Evolutionary conservation across 2,797 vertebrate genomes (phyloP), one percentile per base, ranked within the genome.

Genomic region (Melanotaenia boesemani): DNA sequence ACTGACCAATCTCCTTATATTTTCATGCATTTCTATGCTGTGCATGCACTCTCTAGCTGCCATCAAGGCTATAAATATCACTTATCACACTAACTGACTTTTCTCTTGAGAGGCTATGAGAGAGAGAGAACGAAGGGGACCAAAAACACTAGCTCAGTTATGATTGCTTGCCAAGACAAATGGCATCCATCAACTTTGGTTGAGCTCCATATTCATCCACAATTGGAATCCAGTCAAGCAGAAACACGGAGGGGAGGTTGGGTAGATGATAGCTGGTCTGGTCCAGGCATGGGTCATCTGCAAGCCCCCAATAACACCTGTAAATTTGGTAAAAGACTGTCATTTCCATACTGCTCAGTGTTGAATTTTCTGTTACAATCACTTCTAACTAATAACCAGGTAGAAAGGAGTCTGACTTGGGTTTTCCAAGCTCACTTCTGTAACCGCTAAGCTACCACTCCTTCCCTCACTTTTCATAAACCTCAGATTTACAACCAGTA

Each of bases 41-140:
- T 71, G 67, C 84, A 81, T 81, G 85, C 24, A 36, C 83, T 84
- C 77, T 68, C 74, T 83, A 77, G 76, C 85, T 81, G 77, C 82
- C 85, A 80, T 83, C 79, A 48, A 16, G 58, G 87, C 92, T 93
- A 94, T 93, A 92, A 93, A 93, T 92, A 92, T 90, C 90, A 92
- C 86, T 92, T 93, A 92, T 91, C 89, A 83, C 80, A 66, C 86
- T 80, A 84, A 86, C 84, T 78, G 89, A 85, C 85, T 86, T 81
- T 72, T 85, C 84, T 88, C 68, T 70, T 57, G 83, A 87, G 89
- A 71, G 65, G 20, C 48, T 56, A 56, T n/a, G 56, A 71, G 52
- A 63, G 70, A 79, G 70, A 50, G 69, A 69, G 77, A 74, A 65
- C 30, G 67, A 62, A 73, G 48, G 63, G 65, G 44, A 62, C 58